Evolutionary conservation across 2,113 vertebrate species (phyloP), one percentile per base, ranked within the genome.

Genomic region (Blennius ocellaris): DNA sequence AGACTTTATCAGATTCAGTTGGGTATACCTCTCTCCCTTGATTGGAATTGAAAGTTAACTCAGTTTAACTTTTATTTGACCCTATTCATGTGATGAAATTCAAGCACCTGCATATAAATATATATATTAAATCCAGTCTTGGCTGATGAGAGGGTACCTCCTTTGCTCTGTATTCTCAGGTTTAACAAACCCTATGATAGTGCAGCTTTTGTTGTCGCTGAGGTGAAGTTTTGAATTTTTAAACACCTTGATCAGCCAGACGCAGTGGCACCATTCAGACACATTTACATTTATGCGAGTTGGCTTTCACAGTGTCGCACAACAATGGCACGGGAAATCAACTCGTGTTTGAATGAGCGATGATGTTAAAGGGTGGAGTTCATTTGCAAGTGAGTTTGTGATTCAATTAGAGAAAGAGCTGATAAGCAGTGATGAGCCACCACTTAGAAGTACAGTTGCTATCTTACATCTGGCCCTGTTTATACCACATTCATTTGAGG

Each of bases 231-330:
- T 89, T 78, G 39, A 81, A 82, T 78, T 14, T 53, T 59, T 49
- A 82, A 56, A 10, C 14, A 36, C 15, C 2, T 9, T 12, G 45
- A 83, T 59, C 61, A 66, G 39, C 70, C 58, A 55, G 53, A 48
- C 68, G 57, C 66, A 66, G 80, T 69, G 68, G 74, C 47, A 5
- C 10, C 41, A 61, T 75, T 85, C 61, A 79, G 14, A 6, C 0
- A 5, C 67, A 87, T 90, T 89, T 87, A 55, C 84, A 89, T 85
- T 21, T 16, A 1, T 45, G 54, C 40, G 21, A 30, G 21, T 2
- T 30, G 21, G 21, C 21, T 30, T 30, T 30, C 21, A 21, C 11
- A 47, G 17, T 14, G 5, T 8, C 37, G 44, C 44, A 57, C 37
- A 51, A 44, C 59, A 70, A 8, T 15, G 21, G 6, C n/a, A 17